Base-by-base conservation (phyloP, 2,113 vertebrate genomes). In the Phrynocephalus versicolor region DNA sequence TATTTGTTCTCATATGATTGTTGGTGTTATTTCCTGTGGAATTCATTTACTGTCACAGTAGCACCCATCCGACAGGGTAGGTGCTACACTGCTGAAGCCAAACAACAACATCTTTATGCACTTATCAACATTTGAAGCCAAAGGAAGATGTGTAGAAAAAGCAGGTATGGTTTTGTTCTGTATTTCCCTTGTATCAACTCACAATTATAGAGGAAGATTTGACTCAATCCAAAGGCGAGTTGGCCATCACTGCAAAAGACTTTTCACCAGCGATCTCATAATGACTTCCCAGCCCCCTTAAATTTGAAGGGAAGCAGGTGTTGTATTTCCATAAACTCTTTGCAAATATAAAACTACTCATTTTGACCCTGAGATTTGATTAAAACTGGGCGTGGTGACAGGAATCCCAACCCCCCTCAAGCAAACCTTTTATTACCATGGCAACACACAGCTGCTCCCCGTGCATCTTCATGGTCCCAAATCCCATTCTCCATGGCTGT, bases 391-490 rank as follows among this genome's bases (percentile, higher is more conserved):
- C 45, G 23, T 85, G 58, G 83, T 37, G 45, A 72, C 45, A 51
- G 45, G 55, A 8, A 70, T 72, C 45, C 30, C 55, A 30, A 74
- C 62, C 19, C 55, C 18, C 30, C 4, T 8, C 33, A 51, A 85
- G 37, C n/a, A 62, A 76, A 35, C 74, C 19, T 71, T 23, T n/a
- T 12, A 55, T 55, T 70, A 62, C 74, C 70, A 51, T 72, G 39
- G 67, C 76, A 35, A 33, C 69, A 60, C 55, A 72, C 76, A 79
- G 76, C 80, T 87, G 64, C 62, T 88, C 79, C 65, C 16, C 71
- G 84, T 81, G 55, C n/a, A 84, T 81, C 82, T 91, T 87, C 85
- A 77, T 85, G 30, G 73, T 88, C 37, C 65, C 75, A 85, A 85
- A 90, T 85, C 87, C 87, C 0, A 0, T 92, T 92, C 72, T 82